Conservation (phyloP, 2,797 vertebrate species). For the Leuciscus waleckii region DNA sequence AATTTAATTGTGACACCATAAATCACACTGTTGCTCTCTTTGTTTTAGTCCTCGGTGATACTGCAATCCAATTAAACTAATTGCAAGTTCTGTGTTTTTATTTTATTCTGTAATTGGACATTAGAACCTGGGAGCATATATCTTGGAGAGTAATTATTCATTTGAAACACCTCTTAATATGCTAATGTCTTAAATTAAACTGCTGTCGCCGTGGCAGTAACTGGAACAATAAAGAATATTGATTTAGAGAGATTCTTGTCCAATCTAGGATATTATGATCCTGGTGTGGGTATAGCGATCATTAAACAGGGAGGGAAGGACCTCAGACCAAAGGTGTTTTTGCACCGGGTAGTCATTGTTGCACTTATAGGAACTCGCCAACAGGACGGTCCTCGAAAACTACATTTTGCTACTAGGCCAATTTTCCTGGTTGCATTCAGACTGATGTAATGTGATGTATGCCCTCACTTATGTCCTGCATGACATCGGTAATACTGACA, state of each 20-base stretch:
- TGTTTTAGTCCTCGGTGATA: conserved; percentile 68
- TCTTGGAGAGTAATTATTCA: conserved; percentile 73
- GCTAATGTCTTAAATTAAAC: conserved; percentile 75
- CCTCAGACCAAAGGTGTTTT: conserved; percentile 38
- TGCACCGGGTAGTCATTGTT: background rate
- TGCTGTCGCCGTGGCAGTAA: conserved; percentile 61
- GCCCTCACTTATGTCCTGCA: background rate
- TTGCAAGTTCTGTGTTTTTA: conserved; percentile 66
- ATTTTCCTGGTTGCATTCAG: background rate
- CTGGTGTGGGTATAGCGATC: conserved; percentile 52
- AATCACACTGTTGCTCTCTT: conserved; percentile 60
- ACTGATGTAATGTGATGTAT: background rate
- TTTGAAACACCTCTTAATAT: conserved; percentile 73
- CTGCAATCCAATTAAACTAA: conserved; percentile 67
- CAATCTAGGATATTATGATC: conserved; percentile 67
- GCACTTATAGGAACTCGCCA: background rate
- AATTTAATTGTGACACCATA: conserved; percentile 61
- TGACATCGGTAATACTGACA: no score
- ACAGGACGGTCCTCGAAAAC: background rate
- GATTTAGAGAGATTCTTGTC: conserved; percentile 70
- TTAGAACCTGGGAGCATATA: conserved; percentile 65
- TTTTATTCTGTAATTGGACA: conserved; percentile 70
- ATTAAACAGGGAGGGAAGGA: conserved; percentile 57
- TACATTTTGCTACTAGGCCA: background rate
- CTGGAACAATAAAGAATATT: conserved; percentile 73